Percentiles rank a stretch among this genome's conserved stretches.
These are phyloP conservation scores for Brachirus orientalis DNA, from an alignment of 2,113 vertebrate genomes.

Conservation along the genomic window DNA sequence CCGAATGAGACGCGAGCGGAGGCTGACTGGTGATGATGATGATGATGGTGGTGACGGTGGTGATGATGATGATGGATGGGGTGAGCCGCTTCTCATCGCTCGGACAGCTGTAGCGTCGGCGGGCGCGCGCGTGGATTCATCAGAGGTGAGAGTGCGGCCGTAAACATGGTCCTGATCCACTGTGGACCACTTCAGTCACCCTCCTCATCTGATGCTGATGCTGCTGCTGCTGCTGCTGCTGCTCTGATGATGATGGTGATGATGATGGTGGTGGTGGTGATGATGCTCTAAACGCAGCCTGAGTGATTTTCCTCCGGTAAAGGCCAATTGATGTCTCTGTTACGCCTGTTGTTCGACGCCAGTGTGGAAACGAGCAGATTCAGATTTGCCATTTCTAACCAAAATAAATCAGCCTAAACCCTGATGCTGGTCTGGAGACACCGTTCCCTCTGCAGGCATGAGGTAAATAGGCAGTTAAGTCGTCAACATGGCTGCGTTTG, in stretches of 20 bases:
- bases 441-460: constrained; percentile 54
- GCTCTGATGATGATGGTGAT: constrained; percentile 42
- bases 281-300: constrained; percentile 76
- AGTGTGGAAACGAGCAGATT: constrained; percentile 26
- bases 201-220: constrained; percentile 63
- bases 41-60: neutral
- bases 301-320: constrained; percentile 74
- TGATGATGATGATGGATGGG: constrained; percentile 47
- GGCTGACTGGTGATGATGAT: constrained; percentile 23
- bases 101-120: constrained; percentile 63
- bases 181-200: constrained; percentile 61
- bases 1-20: constrained; percentile 60
- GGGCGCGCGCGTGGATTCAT: constrained; percentile 53
- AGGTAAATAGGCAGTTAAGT: constrained; percentile 60
- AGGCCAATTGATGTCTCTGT: constrained; percentile 51
- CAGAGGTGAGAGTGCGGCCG: constrained; percentile 62
- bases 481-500: constrained; percentile 65
- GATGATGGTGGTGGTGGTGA: constrained; percentile 59
- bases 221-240: constrained; percentile 47
- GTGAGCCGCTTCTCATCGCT: constrained; percentile 35
- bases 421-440: no score
- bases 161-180: constrained; percentile 52
- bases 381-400: no score
- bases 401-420: no score
- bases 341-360: constrained; percentile 13